Evolutionary conservation across 2,113 vertebrate genomes (phyloP).

Genomic region (Rhinichthys klamathensis): DNA sequence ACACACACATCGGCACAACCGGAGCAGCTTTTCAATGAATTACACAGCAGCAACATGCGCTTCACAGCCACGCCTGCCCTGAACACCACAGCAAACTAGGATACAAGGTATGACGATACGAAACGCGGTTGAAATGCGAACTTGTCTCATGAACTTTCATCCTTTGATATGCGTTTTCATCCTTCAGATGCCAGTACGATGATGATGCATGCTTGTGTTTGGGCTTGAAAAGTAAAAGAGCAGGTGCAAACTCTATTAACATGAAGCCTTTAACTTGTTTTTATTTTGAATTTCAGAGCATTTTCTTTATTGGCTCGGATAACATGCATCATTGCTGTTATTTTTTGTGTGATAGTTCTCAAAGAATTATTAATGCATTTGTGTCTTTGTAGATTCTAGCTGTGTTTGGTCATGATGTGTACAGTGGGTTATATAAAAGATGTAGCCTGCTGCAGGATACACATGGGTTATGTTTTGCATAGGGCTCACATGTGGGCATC

Average conservation of each 20-base stretch:
- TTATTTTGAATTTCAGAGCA: neutral
- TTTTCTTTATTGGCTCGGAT: neutral
- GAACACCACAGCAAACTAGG: slow-evolving; percentile 28
- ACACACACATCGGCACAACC: neutral
- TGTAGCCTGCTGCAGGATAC: neutral
- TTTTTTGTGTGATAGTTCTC: neutral
- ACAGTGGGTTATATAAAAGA: neutral
- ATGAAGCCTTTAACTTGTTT: neutral
- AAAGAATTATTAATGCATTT: neutral
- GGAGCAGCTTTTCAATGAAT: slow-evolving; percentile 6
- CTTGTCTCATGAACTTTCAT: neutral
- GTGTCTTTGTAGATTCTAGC: neutral
- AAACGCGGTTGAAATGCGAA: neutral
- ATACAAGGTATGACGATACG: slow-evolving; percentile 37
- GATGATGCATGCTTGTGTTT: neutral
- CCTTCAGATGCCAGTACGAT: neutral
- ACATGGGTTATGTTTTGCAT: neutral
- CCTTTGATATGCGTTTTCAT: neutral
- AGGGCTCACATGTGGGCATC: neutral
- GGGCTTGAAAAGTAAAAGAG: neutral
- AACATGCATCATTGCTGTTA: neutral
- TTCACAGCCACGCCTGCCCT: slow-evolving; percentile 14
- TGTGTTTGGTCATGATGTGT: neutral
- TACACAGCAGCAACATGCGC: slow-evolving; percentile 40
- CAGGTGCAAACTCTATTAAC: neutral